phyloP scores from a whole-genome alignment of 2,113 vertebrate species.

The Eulemur macaco region DNA sequence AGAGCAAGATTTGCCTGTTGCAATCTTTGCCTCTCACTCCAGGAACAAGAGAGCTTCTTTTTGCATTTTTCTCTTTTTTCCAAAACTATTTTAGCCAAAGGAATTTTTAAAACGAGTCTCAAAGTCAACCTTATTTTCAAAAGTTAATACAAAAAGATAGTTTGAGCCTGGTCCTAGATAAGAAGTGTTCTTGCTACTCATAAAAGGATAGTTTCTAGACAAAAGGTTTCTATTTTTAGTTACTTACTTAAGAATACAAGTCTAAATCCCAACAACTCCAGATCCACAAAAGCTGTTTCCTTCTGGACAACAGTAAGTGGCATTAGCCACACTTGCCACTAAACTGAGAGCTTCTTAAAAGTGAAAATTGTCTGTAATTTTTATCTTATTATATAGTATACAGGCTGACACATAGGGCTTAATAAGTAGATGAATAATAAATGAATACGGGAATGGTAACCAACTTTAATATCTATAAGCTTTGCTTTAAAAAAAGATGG shows the following conservation, averaged over 20 bases:
- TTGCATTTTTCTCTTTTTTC: not conserved
- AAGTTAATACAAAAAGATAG: conserved; percentile 21
- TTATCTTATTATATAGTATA: not conserved
- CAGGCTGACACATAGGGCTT: not conserved
- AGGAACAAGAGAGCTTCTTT: conserved; percentile 19
- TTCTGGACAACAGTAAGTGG: not conserved
- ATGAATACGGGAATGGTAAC: not conserved
- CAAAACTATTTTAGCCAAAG: conserved; percentile 43
- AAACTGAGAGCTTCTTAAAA: not conserved
- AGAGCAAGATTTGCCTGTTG: conserved; percentile 40
- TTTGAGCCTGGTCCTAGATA: not conserved
- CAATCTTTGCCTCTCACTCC: not conserved
- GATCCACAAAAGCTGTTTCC: not conserved
- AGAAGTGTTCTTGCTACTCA: not conserved
- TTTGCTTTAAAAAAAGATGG: not conserved
- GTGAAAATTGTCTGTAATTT: not conserved
- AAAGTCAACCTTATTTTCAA: conserved; percentile 26
- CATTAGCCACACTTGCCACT: not conserved
- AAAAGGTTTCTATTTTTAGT: conserved; percentile 28
- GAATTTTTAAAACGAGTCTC: conserved; percentile 17
- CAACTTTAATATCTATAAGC: not conserved
- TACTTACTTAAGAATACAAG: not conserved
- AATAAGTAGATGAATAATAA: not conserved
- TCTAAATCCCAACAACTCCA: not conserved
- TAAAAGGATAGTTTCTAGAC: conserved; percentile 12